Conservation (phyloP, 2,113 vertebrate species). For the Stegastes partitus region DNA sequence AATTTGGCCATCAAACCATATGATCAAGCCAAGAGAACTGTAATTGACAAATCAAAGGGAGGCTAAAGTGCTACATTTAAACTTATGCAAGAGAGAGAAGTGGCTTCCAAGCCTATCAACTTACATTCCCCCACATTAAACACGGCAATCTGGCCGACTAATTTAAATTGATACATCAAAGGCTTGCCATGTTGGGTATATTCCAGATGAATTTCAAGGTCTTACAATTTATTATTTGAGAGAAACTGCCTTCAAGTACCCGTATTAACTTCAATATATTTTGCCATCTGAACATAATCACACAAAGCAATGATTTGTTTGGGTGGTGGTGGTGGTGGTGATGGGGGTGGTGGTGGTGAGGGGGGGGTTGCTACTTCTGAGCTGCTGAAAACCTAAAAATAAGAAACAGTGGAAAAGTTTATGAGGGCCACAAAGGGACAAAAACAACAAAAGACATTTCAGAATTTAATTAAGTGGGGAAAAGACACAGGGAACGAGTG, state of each 20-base stretch:
- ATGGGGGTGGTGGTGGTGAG: slow-evolving; percentile 1
- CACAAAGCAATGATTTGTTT: slow-evolving; percentile 68
- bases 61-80: slow-evolving; percentile 81
- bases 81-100: slow-evolving; percentile 79
- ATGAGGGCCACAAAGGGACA: slow-evolving; percentile 28
- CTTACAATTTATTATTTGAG: slow-evolving; percentile 78
- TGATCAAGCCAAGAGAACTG: slow-evolving; percentile 81
- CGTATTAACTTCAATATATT: slow-evolving; percentile 73
- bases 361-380: slow-evolving; percentile 33
- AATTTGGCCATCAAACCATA: slow-evolving; percentile 83
- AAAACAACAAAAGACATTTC: slow-evolving; percentile 34
- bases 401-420: slow-evolving; percentile 42
- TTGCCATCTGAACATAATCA: slow-evolving; percentile 72
- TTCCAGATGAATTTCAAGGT: slow-evolving; percentile 84
- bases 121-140: slow-evolving; percentile 83
- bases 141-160: slow-evolving; percentile 81
- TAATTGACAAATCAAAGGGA: slow-evolving; percentile 87
- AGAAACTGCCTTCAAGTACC: slow-evolving; percentile 75
- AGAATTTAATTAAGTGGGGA: slow-evolving; percentile 16
- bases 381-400: slow-evolving; percentile 47
- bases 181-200: slow-evolving; percentile 79
- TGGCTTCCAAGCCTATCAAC: slow-evolving; percentile 84
- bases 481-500: slow-evolving; percentile 2
- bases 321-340: not conserved
- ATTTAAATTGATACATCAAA: slow-evolving; percentile 87